phyloP scores from a whole-genome alignment of 2,797 vertebrate genomes.

The Myioborus melanocephalus region DNA sequence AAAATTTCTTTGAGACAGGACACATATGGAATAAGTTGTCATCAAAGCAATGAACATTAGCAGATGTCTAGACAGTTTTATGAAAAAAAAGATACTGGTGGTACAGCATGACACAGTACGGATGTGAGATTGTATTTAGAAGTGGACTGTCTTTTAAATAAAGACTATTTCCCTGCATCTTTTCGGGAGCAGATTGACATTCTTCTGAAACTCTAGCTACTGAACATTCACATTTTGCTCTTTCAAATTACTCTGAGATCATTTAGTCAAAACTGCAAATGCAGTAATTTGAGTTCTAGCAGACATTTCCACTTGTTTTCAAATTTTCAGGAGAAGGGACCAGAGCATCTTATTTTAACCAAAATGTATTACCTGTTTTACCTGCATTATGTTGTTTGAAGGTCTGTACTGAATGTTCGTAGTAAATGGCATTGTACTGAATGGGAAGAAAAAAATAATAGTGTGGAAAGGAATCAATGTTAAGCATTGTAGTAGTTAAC shows the following conservation, averaged over 20 bases:
- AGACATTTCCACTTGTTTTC: background rate
- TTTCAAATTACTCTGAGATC: background rate
- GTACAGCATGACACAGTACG: background rate
- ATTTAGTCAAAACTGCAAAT: background rate
- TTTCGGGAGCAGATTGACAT: background rate
- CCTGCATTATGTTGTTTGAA: background rate
- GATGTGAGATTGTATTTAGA: background rate
- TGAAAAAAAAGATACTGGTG: background rate
- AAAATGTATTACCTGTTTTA: background rate
- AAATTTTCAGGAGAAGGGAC: background rate
- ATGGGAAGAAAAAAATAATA: background rate
- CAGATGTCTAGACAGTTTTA: slow-evolving; percentile 41
- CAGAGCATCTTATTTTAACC: background rate
- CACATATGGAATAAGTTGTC: slow-evolving; percentile 39
- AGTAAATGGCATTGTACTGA: background rate
- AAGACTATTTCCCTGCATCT: background rate
- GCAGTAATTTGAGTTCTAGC: background rate
- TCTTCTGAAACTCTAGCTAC: background rate
- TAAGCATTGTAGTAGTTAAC: background rate
- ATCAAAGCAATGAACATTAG: slow-evolving; percentile 40
- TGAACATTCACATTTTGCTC: background rate
- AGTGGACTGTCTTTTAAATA: background rate
- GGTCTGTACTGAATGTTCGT: background rate
- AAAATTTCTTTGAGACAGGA: slow-evolving; percentile 23
- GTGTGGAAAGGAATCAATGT: background rate